A percentile compares a stretch with the other conserved stretches of the same genome.
Conservation (phyloP, 2,797 vertebrate genomes). For the Mus spretus region DNA sequence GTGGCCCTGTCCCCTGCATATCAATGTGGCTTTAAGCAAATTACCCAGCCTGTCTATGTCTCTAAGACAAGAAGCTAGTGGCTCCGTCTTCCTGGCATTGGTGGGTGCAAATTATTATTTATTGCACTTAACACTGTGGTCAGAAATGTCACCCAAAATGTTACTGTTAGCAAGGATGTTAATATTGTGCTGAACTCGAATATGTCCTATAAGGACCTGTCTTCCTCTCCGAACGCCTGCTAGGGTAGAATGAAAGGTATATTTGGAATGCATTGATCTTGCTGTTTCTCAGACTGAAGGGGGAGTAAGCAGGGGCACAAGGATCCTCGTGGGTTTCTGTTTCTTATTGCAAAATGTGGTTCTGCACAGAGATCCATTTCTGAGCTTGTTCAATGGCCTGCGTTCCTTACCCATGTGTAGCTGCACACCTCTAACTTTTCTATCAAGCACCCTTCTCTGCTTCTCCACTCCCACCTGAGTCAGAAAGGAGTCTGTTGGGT, state of each 20-base stretch:
- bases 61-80: neutral
- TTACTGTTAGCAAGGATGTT: neutral
- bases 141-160: neutral
- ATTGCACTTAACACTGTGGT: neutral
- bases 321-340: no score
- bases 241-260: neutral
- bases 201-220: neutral
- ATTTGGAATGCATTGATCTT: neutral
- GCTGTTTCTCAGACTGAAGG: constrained; percentile 9
- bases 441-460: neutral
- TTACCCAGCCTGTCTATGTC: neutral
- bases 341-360: neutral
- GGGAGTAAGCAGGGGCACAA: no score
- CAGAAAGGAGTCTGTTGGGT: neutral
- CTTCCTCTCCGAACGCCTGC: neutral
- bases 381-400: neutral
- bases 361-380: neutral
- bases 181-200: neutral
- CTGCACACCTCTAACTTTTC: neutral
- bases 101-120: neutral
- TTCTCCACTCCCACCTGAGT: neutral
- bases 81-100: neutral
- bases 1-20: neutral
- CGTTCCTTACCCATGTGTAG: neutral
- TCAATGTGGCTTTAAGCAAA: neutral